A percentile compares a stretch with the other conserved stretches of the same genome.
Conservation (phyloP, 2,888 invertebrate species). For the Tipula unca region DNA sequence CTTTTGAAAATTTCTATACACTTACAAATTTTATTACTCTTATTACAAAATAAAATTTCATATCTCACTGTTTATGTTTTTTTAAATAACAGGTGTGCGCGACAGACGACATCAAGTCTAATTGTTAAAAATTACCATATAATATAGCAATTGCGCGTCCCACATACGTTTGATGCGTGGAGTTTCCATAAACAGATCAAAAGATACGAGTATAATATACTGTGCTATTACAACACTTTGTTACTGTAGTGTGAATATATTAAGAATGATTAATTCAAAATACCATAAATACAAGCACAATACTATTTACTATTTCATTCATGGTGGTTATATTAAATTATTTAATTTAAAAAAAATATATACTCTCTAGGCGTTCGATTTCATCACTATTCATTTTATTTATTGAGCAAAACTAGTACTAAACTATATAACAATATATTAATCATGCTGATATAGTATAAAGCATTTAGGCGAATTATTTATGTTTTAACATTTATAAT, state of each 20-base stretch:
- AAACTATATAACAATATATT: neutral
- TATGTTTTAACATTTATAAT: neutral
- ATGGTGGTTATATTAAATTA: neutral
- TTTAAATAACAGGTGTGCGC: neutral
- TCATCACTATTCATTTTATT: neutral
- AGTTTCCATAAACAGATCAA: neutral
- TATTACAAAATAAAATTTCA: neutral
- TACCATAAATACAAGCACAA: neutral
- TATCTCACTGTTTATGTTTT: neutral
- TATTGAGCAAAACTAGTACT: neutral
- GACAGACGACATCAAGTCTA: neutral
- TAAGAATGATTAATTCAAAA: neutral
- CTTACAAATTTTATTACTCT: too few species aligned
- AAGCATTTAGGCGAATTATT: neutral
- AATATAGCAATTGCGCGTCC: neutral
- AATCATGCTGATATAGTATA: neutral
- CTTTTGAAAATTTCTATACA: too few species aligned
- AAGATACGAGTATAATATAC: too few species aligned
- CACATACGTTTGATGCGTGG: neutral
- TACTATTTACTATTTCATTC: neutral
- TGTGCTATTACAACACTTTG: neutral
- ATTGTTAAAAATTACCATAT: neutral
- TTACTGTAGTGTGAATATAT: neutral
- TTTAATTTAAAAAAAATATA: neutral
- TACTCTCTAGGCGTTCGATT: neutral